Base-by-base conservation (phyloP, 2,888 invertebrate genomes). In the Drosophila algonquin region DNA sequence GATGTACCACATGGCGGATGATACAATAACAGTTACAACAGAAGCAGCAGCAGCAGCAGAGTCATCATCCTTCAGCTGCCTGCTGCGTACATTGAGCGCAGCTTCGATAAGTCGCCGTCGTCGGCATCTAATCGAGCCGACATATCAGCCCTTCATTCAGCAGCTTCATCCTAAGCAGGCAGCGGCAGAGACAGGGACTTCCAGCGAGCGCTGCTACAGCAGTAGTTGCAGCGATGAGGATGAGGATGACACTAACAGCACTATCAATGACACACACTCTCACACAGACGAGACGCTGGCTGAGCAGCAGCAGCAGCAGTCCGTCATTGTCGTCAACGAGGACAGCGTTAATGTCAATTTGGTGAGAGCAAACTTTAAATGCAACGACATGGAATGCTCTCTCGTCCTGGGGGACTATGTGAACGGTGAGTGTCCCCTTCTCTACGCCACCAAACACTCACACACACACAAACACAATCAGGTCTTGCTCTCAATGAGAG, bases 341-440 rank as follows among this genome's bases (percentile, higher is more conserved):
- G 52, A 46, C 44, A 69, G 45, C 47, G 74, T 73, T 55, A 76
- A 63, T 53, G 68, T 58, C 51, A 74, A 64, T 45, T 60, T 61
- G 57, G 63, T 74, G 58, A 63, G 65, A 46, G 67, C 77, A 21
- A 77, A 70, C 70, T 63, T 77, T 30, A 73, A 74, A 74, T 77
- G 74, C 77, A 74, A 77, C 53, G 74, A 75, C 71, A 87, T 87
- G 80, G 86, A 86, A 73, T 86, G 80, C 72, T 73, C 80, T 55
- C 75, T 84, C 45, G 74, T 79, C 65, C 75, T 86, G 50, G 74
- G 73, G n/a, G 79, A 81, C 63, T 75, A 75, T 61, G 75, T 75
- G 51, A 74, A 75, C 47, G 80, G 81, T 81, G 57, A 80, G 80
- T 77, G 53, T 27, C 16, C 65, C 27, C 51, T 27, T 52, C 14